These are phyloP conservation scores for Leptopterna dolabrata DNA, from an alignment of 2,888 invertebrate genomes.

Conservation along the genomic window DNA sequence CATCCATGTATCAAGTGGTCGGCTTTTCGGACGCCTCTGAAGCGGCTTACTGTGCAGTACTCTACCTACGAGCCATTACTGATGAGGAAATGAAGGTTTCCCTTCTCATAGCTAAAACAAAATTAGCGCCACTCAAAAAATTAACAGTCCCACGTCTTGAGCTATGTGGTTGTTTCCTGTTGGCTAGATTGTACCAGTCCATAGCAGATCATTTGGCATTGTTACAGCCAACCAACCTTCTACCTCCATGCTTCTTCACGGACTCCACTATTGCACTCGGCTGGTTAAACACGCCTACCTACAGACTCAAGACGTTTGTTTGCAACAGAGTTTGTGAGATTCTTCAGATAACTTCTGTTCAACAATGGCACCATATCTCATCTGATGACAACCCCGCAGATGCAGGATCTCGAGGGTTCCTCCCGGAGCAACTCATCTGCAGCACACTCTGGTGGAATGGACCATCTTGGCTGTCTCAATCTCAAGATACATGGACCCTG, in stretches of 20 bases:
- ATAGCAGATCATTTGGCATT: neutral
- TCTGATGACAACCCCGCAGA: slow-evolving; percentile 65
- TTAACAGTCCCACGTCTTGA: neutral
- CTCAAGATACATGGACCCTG: neutral
- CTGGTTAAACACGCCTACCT: slow-evolving; percentile 61
- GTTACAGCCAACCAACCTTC: slow-evolving; percentile 55
- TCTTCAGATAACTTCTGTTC: slow-evolving; percentile 60
- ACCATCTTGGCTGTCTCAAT: slow-evolving; percentile 3
- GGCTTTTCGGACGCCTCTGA: neutral
- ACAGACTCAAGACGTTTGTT: slow-evolving; percentile 61
- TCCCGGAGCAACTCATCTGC: neutral
- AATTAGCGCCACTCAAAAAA: neutral
- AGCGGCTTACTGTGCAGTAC: neutral
- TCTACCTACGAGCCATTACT: neutral
- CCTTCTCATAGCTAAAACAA: neutral
- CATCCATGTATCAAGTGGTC: neutral
- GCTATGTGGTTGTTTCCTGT: slow-evolving; percentile 15
- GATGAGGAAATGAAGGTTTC: neutral
- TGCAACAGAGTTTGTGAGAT: slow-evolving; percentile 64
- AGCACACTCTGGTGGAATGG: slow-evolving; percentile 16
- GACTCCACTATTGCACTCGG: slow-evolving; percentile 9
- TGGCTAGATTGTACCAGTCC: slow-evolving; percentile 9
- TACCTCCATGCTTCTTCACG: slow-evolving; percentile 57
- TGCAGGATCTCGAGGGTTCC: slow-evolving; percentile 62
- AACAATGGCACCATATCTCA: slow-evolving; percentile 63